Conservation (phyloP, 2,113 vertebrate species). For the Eptesicus fuscus region DNA sequence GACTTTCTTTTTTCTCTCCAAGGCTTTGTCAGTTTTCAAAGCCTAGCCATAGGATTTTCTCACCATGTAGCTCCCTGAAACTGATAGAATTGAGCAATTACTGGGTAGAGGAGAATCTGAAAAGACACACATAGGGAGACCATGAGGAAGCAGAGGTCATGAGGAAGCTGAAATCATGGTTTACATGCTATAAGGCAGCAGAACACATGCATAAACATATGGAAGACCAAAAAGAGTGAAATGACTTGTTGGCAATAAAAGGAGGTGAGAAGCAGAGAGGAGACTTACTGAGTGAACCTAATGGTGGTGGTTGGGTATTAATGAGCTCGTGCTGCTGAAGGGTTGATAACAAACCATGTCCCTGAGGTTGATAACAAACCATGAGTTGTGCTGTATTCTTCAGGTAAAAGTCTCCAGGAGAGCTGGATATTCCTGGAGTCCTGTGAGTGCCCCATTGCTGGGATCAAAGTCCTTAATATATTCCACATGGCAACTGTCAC, state of each 20-base stretch:
- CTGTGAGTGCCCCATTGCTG: background rate
- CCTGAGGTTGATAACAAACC: background rate
- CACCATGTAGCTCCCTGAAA: background rate
- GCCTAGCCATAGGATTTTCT: background rate
- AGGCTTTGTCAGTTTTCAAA: background rate
- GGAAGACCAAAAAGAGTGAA: background rate
- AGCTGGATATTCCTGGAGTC: background rate
- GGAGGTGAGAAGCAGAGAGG: background rate
- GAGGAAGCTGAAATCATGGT: background rate
- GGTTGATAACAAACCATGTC: background rate
- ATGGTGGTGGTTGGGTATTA: too few relatives aligned
- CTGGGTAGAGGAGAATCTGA: background rate
- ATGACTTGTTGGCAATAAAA: background rate
- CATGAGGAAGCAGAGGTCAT: background rate
- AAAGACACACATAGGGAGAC: background rate
- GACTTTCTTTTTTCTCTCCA: background rate
- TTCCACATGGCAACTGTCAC: background rate
- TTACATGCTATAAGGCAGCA: background rate
- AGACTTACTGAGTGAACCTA: background rate
- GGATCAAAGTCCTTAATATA: background rate
- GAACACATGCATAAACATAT: background rate
- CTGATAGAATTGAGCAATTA: background rate
- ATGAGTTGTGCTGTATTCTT: background rate
- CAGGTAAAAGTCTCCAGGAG: background rate
- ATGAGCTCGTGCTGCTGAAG: background rate